Evolutionary conservation across 2,797 vertebrate species (phyloP).

Genomic region (Dicrostonyx torquatus): DNA sequence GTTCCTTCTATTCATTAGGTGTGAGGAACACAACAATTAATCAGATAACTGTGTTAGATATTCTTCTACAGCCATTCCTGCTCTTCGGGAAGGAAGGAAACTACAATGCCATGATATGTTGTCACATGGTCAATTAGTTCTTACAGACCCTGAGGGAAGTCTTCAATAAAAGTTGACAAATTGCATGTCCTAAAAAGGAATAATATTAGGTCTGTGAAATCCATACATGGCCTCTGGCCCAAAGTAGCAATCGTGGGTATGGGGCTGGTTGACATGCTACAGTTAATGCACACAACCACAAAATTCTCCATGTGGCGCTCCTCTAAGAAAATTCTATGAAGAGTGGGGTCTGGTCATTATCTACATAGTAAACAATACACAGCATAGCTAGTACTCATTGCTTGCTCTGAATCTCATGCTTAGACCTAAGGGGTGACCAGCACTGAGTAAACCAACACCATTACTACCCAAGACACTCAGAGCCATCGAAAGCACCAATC

Average conservation of each 20-base stretch:
- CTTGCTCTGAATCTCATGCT: neutral
- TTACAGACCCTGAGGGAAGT: neutral
- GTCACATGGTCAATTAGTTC: neutral
- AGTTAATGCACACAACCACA: neutral
- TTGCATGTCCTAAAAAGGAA: neutral
- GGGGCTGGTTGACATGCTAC: neutral
- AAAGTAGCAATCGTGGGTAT: neutral
- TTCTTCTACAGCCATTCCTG: neutral
- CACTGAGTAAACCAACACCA: neutral
- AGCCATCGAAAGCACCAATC: neutral
- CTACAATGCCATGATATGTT: neutral
- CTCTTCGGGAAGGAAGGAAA: neutral
- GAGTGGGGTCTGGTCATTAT: accelerated
- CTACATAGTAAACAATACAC: neutral
- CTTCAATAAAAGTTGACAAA: neutral
- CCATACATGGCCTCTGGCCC: no score
- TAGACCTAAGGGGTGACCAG: neutral
- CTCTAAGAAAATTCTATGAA: neutral
- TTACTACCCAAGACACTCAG: neutral
- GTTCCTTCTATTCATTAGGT: neutral
- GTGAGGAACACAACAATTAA: neutral
- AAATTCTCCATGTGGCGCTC: neutral
- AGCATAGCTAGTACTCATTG: neutral
- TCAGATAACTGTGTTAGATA: neutral
- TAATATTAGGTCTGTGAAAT: neutral